These are phyloP conservation scores for Ephestia elutella DNA, from an alignment of 1,140 invertebrate species.

Conservation along the genomic window DNA sequence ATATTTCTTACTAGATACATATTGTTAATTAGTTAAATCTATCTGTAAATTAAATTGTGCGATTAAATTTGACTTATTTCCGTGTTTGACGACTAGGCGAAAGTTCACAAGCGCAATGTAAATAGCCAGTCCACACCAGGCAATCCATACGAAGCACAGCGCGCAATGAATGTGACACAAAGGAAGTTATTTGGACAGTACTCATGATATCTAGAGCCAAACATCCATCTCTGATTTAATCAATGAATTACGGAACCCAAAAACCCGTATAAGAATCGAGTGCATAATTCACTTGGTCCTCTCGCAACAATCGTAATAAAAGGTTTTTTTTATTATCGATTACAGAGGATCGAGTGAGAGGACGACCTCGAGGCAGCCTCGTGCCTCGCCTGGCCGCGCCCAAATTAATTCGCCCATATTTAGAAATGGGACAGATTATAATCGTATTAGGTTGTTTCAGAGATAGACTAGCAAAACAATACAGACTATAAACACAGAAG, in stretches of 20 bases:
- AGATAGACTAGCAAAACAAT: constrained; percentile 26
- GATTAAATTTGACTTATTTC: too few relatives aligned
- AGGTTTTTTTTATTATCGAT: constrained; percentile 43
- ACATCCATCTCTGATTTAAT: neutral
- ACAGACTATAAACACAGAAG: constrained; percentile 1
- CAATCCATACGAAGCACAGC: too few relatives aligned
- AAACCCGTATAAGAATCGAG: constrained; percentile 28
- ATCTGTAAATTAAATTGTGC: too few relatives aligned
- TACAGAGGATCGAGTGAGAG: constrained; percentile 37
- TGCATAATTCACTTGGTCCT: constrained; percentile 43
- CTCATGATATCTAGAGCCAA: too few relatives aligned
- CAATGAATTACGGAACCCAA: constrained; percentile 17
- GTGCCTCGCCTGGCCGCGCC: constrained; percentile 33
- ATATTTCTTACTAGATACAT: too few relatives aligned
- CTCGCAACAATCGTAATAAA: constrained; percentile 36
- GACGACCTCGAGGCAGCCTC: constrained; percentile 46
- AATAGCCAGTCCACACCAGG: too few relatives aligned
- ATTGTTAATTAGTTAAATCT: too few relatives aligned
- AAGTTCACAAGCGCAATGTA: too few relatives aligned
- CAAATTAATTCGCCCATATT: constrained; percentile 54
- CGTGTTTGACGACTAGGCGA: too few relatives aligned
- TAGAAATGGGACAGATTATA: constrained; percentile 43
- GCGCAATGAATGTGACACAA: too few relatives aligned
- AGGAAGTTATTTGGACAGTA: too few relatives aligned
- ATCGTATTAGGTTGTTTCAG: constrained; percentile 35